Base-by-base conservation (phyloP, 2,797 vertebrate species). In the Picus viridis region DNA sequence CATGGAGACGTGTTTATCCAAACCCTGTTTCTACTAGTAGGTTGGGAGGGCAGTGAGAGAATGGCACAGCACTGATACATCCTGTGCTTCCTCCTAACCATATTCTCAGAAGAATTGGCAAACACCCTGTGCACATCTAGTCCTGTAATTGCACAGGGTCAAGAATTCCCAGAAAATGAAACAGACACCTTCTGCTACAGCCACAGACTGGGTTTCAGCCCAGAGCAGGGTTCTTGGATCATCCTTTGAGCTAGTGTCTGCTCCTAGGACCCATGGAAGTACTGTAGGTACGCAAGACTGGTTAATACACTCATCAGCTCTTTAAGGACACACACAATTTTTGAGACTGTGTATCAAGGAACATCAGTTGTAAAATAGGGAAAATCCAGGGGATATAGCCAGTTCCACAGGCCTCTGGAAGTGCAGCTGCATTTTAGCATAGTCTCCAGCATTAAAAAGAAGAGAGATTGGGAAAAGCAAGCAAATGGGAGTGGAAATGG, bases 1-100 rank as follows among this genome's bases (percentile, higher is more conserved):
- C 45, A 61, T 17, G 43, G 34, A 82, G 26, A 59, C 80, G 83
- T 76, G 41, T 59, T 83, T 63, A 43, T 63, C 30, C 51, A 47
- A 74, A 74, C 30, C 10, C 15, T 51, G 30, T 27, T 91, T 63
- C 54, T 63, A 53, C 26, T 20, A 61, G 43, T 2, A 62, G 45
- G 41, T 4, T 41, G 41, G 43, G 62, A 85, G 68, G 47, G 68
- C 59, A 84, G 29, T 1, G 11, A 24, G 69, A 88, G 18, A 78
- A 13, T 3, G 5, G 17, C 47, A 83, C 0, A 0, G 61, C 23
- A 20, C 41, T 26, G 16, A 71, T 32, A 24, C 20, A 23, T 29
- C 41, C 77, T 49, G 10, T 69, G 59, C 22, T 39, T 74, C 39
- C 49, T 81, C 30, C 70, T 41, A 81, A 56, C 26, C 22, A 5